These are phyloP conservation scores for Idaea aversata DNA, from an alignment of 2,888 invertebrate genomes.

Conservation along the genomic window DNA sequence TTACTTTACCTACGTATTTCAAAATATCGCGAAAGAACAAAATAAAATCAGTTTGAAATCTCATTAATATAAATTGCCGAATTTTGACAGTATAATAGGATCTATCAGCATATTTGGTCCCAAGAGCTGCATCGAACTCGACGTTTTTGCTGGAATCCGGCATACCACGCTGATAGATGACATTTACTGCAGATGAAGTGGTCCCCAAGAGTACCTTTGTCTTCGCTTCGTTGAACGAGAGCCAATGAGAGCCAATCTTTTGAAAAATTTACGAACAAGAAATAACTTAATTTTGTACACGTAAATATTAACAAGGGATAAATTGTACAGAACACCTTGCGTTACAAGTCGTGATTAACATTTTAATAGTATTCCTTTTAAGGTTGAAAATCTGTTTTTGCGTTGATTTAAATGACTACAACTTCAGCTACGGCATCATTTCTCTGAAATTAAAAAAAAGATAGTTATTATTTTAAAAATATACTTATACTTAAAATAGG, in stretches of 20 bases:
- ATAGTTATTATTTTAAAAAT: not conserved
- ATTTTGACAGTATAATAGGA: conserved; percentile 45
- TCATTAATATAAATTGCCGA: conserved; percentile 3
- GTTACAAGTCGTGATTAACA: not conserved
- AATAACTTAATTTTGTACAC: conserved; percentile 18
- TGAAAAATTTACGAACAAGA: conserved; percentile 48
- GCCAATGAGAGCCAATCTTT: conserved; percentile 66
- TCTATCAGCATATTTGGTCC: conserved; percentile 41
- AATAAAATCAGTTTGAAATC: conserved; percentile 6
- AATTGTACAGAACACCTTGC: not conserved
- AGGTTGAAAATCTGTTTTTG: not conserved
- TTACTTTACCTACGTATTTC: conserved; percentile 6
- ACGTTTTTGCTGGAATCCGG: conserved; percentile 58
- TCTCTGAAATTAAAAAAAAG: conserved; percentile 16
- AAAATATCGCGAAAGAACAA: conserved; percentile 9
- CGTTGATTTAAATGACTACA: conserved; percentile 9
- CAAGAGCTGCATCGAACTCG: conserved; percentile 58
- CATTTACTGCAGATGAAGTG: conserved; percentile 71
- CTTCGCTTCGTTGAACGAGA: conserved; percentile 68
- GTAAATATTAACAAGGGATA: conserved; percentile 18
- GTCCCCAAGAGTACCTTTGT: conserved; percentile 69
- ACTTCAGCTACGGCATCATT: conserved; percentile 22
- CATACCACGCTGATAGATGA: conserved; percentile 66
- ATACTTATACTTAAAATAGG: not conserved
- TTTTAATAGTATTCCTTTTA: not conserved